A percentile compares a stretch with the other conserved stretches of the same genome.
Evolutionary conservation across 2,797 vertebrate genomes (phyloP).

Genomic region (Schizopygopsis pylzovi): DNA sequence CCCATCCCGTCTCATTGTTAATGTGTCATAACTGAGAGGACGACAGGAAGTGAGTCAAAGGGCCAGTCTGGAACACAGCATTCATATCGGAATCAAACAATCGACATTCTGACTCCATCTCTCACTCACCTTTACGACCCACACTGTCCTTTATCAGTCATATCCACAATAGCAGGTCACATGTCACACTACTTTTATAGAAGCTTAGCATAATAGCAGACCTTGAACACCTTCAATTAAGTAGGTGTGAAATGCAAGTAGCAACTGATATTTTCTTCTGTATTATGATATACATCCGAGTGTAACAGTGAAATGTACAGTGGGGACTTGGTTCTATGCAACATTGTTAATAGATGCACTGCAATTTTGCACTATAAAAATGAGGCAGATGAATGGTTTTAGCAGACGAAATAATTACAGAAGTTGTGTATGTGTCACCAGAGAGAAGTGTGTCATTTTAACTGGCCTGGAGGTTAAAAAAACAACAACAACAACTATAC

Average conservation of each 20-base stretch:
- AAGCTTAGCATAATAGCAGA: too few relatives aligned
- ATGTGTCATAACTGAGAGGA: constrained; percentile 21
- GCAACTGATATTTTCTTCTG: background rate
- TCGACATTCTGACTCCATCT: background rate
- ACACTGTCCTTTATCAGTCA: background rate
- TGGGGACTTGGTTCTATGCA: background rate
- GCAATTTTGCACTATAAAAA: background rate
- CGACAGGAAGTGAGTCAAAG: constrained; percentile 51
- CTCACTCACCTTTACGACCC: background rate
- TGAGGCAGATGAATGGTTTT: background rate
- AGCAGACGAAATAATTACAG: background rate
- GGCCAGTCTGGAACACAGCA: background rate
- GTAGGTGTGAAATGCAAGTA: background rate
- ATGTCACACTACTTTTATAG: background rate
- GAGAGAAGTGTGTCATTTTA: background rate
- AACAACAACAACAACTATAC: too few relatives aligned
- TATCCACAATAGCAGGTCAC: background rate
- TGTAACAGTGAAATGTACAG: background rate
- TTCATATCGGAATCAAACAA: constrained; percentile 11
- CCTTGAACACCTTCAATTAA: too few relatives aligned
- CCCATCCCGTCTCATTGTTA: constrained; percentile 31
- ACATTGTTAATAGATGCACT: background rate
- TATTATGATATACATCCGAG: background rate
- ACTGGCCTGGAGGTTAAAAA: background rate
- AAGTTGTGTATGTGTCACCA: background rate